Percentiles rank a stretch among this genome's conserved stretches.
Evolutionary conservation across 2,797 vertebrate species (phyloP).

Genomic region (Pangasius larnaudii): DNA sequence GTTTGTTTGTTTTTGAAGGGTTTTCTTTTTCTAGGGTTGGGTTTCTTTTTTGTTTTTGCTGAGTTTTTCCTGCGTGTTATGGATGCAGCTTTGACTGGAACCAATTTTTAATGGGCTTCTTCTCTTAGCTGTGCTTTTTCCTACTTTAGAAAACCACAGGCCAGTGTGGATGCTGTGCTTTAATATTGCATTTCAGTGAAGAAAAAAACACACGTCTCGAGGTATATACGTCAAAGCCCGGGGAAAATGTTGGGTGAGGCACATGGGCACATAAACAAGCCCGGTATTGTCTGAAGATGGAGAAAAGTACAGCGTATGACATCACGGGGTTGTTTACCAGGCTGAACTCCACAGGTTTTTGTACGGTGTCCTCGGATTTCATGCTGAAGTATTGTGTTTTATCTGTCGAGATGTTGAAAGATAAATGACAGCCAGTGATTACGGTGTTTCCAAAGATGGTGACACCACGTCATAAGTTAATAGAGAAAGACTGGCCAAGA

Average conservation of each 20-base stretch:
- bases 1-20: background rate
- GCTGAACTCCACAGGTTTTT: background rate
- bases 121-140: constrained; percentile 10
- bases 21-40: too few relatives aligned
- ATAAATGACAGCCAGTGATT: constrained; percentile 21
- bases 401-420: constrained; percentile 34
- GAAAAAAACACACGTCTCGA: constrained; percentile 15
- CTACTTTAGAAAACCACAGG: constrained; percentile 26
- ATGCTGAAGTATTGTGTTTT: constrained; percentile 36
- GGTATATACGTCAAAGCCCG: background rate
- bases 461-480: constrained; percentile 22
- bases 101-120: constrained; percentile 38
- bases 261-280: background rate
- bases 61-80: constrained; percentile 20
- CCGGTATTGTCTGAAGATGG: constrained; percentile 30
- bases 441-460: constrained; percentile 8
- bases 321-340: constrained; percentile 35
- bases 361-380: constrained; percentile 19
- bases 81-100: constrained; percentile 42
- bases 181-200: constrained; percentile 22
- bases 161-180: background rate
- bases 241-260: background rate
- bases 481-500: constrained; percentile 4
- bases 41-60: background rate
- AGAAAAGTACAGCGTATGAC: constrained; percentile 22